Evolutionary conservation across 2,113 vertebrate species (phyloP), one percentile per base, ranked within the genome.

Genomic region (Menura novaehollandiae): DNA sequence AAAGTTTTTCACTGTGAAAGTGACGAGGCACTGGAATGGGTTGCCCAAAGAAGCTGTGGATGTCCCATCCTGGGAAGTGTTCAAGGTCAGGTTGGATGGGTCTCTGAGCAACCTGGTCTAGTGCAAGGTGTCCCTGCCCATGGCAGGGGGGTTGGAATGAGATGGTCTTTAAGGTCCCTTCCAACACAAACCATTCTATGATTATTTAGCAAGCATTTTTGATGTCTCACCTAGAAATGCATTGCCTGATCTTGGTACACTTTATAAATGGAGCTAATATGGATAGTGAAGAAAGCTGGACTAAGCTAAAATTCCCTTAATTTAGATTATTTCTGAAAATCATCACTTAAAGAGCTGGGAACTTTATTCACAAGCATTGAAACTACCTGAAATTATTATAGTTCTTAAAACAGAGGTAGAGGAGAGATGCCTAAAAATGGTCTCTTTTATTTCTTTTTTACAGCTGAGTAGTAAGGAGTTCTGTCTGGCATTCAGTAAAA

Each of bases 131-230:
- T 69, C 39, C 24, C 41, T 53, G 14, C 13, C 28, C 9, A 22
- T 32, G 24, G 11, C 2, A n/a, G n/a, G 1, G 10, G 7, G 3
- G 1, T 22, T 30, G 14, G 16, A 68, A 47, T 11, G 26, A 52
- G 13, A 30, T 51, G 18, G 15, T 35, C 39, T 41, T 35, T 41
- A 21, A 22, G 9, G 11, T 60, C 6, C 8, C 16, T 76, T 75
- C 16, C n/a, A 46, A 26, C 28, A 44, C 23, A 67, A 39, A 39
- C n/a, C 13, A 18, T 30, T 39, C 62, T 75, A 4, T 18, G 26
- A 43, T 32, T 60, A 80, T 64, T 56, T 62, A 74, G 39, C 4
- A 76, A 55, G 5, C 1, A 3, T 56, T 88, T 52, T n/a, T 51
- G n/a, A 46, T 74, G 14, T 75, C 47, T 77, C 26, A 71, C 17